These are phyloP conservation scores for Heliconius erato DNA, from an alignment of 2,888 invertebrate species.

Conservation along the genomic window DNA sequence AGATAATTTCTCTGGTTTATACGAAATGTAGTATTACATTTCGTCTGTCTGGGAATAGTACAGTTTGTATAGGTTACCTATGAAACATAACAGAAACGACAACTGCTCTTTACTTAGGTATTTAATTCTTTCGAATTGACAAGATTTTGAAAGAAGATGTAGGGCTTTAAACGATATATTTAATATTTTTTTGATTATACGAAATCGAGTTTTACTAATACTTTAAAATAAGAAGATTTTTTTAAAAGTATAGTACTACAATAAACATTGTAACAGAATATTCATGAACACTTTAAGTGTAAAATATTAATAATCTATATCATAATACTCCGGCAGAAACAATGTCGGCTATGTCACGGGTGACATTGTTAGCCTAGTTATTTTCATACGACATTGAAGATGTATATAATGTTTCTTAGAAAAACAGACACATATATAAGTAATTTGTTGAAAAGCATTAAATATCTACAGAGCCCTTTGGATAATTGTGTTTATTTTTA, in stretches of 20 bases:
- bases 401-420: slow-evolving; percentile 12
- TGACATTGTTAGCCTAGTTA: slow-evolving; percentile 34
- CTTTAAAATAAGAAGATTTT: no score
- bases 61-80: background rate
- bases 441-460: background rate
- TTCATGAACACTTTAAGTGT: background rate
- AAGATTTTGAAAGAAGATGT: no score
- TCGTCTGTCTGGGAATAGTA: background rate
- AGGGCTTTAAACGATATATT: background rate
- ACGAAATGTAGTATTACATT: background rate
- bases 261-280: background rate
- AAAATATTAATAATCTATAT: background rate
- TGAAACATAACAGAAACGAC: background rate
- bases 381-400: slow-evolving; percentile 39
- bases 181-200: background rate
- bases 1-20: slow-evolving; percentile 1
- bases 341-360: slow-evolving; percentile 20
- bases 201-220: no score
- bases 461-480: background rate
- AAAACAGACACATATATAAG: background rate
- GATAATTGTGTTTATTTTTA: background rate
- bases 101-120: background rate
- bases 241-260: background rate
- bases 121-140: background rate
- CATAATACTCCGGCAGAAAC: background rate